Base-by-base conservation (phyloP, 1,140 invertebrate genomes). In the Heliconius melpomene region DNA sequence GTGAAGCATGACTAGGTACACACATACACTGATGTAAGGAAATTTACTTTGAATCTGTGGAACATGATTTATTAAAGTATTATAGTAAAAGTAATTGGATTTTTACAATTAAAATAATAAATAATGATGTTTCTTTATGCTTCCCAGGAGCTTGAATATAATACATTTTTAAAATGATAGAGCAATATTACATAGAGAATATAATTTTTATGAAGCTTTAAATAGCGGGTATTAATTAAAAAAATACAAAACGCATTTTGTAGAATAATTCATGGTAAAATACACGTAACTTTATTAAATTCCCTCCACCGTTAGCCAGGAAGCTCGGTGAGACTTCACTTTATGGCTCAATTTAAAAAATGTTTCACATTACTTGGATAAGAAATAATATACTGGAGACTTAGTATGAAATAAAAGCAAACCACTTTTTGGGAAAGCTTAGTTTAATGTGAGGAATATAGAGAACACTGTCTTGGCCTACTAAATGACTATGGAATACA, bases 281-380 rank as follows among this genome's bases (percentile, higher is more conserved):
- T 89, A 89, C 81, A 85, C 78, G 85, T 90, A 88, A 87, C 91
- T 89, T 92, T 92, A 92, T 93, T 93, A 93, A 93, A 92, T 91
- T 92, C 86, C 77, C 81, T 85, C 78, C 85, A 81, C 71, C 85
- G 86, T 85, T 88, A 85, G 86, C 88, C 86, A 88, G 87, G 86
- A 88, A 87, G 85, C 87, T 86, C 83, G 82, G 83, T 84, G 86
- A 90, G 87, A 84, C 88, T 89, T 90, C 86, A 85, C 80, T 92
- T 93, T 93, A 93, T 93, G 85, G 88, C 85, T 86, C 89, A 91
- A 90, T 93, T 93, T 91, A 91, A 93, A 91, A 92, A 90, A 90
- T 90, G 88, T 89, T 91, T 89, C 85, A 89, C 88, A 90, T 92
- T 91, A 91, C 90, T 85, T 86, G 85, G 80, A 83, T 75, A 82